Conservation (phyloP, 2,113 vertebrate species). For the Phrynosoma blainvillii region DNA sequence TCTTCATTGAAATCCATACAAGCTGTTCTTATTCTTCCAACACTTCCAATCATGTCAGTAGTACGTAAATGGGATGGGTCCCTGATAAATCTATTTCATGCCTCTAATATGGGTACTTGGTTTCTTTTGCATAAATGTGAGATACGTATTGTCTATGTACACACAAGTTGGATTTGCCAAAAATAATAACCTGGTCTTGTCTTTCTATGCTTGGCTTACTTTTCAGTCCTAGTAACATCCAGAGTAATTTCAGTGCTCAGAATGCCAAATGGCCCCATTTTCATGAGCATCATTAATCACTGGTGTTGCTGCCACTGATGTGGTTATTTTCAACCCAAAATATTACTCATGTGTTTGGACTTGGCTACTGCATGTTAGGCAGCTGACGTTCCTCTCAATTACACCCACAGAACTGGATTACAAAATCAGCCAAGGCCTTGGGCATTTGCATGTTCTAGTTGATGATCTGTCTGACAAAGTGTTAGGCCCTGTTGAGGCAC, state of each 20-base stretch:
- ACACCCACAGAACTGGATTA: slow-evolving; percentile 54
- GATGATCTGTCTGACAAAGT: slow-evolving; percentile 34
- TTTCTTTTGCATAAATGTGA: background rate
- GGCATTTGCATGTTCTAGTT: slow-evolving; percentile 39
- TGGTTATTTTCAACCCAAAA: slow-evolving; percentile 32
- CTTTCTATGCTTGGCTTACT: slow-evolving; percentile 11
- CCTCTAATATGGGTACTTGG: background rate
- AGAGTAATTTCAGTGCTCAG: slow-evolving; percentile 22
- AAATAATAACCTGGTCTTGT: background rate
- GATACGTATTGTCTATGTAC: background rate
- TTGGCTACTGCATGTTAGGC: slow-evolving; percentile 38
- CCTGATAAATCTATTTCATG: background rate
- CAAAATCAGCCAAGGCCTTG: slow-evolving; percentile 27
- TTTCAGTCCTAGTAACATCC: slow-evolving; percentile 34
- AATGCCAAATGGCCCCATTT: slow-evolving; percentile 3
- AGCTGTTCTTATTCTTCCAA: background rate
- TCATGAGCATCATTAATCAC: slow-evolving; percentile 31
- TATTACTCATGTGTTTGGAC: slow-evolving; percentile 48
- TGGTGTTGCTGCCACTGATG: background rate
- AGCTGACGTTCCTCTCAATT: slow-evolving; percentile 58
- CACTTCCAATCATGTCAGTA: background rate
- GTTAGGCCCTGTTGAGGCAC: slow-evolving; percentile 21
- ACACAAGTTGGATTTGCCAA: accelerated
- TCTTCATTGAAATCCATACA: background rate
- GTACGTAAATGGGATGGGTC: no score